Conservation (phyloP, 1,140 invertebrate genomes). For the Drosophila ercepeae region DNA sequence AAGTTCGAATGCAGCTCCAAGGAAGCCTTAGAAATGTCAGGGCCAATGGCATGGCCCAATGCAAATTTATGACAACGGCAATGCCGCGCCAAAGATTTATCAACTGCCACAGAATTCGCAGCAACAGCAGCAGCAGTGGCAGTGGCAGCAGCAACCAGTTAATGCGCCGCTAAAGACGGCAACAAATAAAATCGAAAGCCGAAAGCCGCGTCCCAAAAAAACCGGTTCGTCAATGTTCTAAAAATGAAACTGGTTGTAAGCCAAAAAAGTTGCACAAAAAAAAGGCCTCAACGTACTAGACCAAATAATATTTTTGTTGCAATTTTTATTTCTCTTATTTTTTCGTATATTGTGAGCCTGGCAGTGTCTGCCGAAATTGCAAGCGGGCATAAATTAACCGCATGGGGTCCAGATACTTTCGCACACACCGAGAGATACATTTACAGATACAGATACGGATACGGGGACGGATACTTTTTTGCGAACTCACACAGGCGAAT, state of each 20-base stretch:
- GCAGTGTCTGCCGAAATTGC: constrained; percentile 80
- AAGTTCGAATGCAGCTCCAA: constrained; percentile 41
- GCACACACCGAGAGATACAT: constrained; percentile 39
- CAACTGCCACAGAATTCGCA: constrained; percentile 59
- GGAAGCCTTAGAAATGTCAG: constrained; percentile 81
- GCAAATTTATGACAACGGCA: constrained; percentile 79
- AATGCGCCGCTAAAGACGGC: constrained; percentile 72
- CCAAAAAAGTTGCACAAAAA: constrained; percentile 34
- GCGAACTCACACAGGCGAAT: constrained; percentile 35
- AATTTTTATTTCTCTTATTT: constrained; percentile 47
- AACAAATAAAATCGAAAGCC: constrained; percentile 81
- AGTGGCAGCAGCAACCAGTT: constrained; percentile 56
- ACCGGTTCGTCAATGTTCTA: constrained; percentile 78
- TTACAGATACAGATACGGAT: constrained; percentile 16
- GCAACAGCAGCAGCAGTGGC: constrained; percentile 19
- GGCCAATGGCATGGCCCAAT: constrained; percentile 80
- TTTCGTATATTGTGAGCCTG: constrained; percentile 4
- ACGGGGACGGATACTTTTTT: constrained; percentile 9
- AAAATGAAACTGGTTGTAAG: constrained; percentile 78
- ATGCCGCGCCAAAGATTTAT: constrained; percentile 75
- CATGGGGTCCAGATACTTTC: constrained; percentile 75
- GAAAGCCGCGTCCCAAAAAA: constrained; percentile 67
- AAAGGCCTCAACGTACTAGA: constrained; percentile 54
- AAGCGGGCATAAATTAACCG: constrained; percentile 81
- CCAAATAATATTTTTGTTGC: constrained; percentile 69